Conservation (phyloP, 2,888 invertebrate species). For the Macrostomum cliftonense region DNA sequence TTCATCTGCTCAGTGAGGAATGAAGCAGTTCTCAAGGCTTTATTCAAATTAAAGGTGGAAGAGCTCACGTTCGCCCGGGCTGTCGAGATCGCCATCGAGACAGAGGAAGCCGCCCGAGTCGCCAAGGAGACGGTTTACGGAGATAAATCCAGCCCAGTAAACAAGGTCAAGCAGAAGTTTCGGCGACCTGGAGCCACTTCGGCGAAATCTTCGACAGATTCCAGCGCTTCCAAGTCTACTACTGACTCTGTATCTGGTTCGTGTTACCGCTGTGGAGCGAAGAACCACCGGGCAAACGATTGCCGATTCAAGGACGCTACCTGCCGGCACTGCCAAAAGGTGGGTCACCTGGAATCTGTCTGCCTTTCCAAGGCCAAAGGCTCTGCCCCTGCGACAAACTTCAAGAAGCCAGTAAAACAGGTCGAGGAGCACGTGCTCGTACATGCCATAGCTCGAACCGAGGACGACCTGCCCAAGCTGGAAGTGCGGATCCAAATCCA, state of each 20-base stretch:
- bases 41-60: slow-evolving; percentile 13
- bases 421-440: no score
- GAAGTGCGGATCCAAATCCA: slow-evolving; percentile 9
- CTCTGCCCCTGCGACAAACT: neutral
- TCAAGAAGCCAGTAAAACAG: no score
- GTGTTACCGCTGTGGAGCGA: neutral
- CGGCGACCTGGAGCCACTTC: neutral
- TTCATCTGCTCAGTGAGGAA: slow-evolving; percentile 13
- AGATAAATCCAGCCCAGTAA: neutral
- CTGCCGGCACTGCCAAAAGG: neutral
- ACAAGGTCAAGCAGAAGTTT: slow-evolving; percentile 10
- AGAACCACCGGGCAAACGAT: neutral
- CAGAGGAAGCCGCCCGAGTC: slow-evolving; percentile 14
- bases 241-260: no score
- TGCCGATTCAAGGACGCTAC: neutral
- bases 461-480: slow-evolving; percentile 3
- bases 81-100: slow-evolving; percentile 13
- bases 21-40: slow-evolving; percentile 13
- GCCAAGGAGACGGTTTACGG: slow-evolving; percentile 14
- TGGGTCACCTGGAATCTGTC: neutral
- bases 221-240: no score
- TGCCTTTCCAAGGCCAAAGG: neutral
- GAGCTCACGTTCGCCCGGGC: slow-evolving; percentile 12
- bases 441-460: no score
- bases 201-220: no score